Percentiles rank a stretch among this genome's conserved stretches.
Evolutionary conservation across 35 echinoderm and acorn worm species (phyloP).

Genomic region (Hemicentrotus pulcherrimus): DNA sequence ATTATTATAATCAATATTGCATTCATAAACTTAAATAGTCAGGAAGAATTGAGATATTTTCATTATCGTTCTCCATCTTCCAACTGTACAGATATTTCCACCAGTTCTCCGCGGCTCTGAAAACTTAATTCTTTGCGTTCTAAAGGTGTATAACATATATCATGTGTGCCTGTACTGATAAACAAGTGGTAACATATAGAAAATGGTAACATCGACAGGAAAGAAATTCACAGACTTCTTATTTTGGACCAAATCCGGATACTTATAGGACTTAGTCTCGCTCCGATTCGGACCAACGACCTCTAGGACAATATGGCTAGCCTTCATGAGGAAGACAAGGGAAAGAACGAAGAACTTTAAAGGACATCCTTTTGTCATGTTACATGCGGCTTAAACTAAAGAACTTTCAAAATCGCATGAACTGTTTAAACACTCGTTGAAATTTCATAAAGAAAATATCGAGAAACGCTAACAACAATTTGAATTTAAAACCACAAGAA

Average conservation of each 20-base stretch:
- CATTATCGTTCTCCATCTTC: too few species aligned
- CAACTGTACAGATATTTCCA: too few species aligned
- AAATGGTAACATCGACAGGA: neutral
- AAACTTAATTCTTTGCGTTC: too few species aligned
- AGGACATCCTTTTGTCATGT: neutral
- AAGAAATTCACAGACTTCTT: neutral
- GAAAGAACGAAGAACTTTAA: neutral
- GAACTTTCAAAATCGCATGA: neutral
- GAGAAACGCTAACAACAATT: neutral
- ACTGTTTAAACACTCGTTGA: neutral
- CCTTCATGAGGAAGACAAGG: neutral
- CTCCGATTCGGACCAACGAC: neutral
- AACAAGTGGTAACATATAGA: neutral
- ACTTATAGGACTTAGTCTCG: neutral
- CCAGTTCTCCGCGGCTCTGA: too few species aligned
- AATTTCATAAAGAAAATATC: neutral
- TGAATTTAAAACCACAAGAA: too few species aligned
- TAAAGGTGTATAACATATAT: neutral
- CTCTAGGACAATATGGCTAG: neutral
- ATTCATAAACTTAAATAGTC: too few species aligned
- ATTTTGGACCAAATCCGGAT: neutral
- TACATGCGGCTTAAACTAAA: slow-evolving; percentile 1
- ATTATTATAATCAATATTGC: too few species aligned
- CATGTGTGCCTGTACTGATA: neutral
- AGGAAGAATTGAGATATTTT: too few species aligned